phyloP scores from a whole-genome alignment of 1,140 invertebrate genomes.

The Gonatopus flavifemur region DNA sequence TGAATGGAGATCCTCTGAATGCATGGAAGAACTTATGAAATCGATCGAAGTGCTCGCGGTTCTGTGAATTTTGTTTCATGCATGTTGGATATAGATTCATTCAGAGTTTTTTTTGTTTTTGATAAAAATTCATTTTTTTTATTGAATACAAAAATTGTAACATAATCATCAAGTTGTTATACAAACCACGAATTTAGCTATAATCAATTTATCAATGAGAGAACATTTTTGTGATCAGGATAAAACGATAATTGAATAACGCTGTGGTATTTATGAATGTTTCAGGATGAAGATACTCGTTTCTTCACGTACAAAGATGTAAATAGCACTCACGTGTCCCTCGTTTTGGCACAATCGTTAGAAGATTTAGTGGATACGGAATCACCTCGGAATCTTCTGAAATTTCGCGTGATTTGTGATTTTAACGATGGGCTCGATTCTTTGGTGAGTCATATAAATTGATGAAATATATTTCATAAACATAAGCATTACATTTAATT shows the following conservation, averaged over 20 bases:
- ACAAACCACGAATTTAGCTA: too few species aligned
- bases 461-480: too few species aligned
- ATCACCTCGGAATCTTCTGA: conserved; percentile 77
- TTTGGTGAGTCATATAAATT: conserved; percentile 39
- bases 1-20: too few species aligned
- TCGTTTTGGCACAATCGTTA: conserved; percentile 72
- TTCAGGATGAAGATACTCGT: conserved; percentile 66
- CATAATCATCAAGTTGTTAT: too few species aligned
- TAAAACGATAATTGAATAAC: not conserved
- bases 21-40: too few species aligned
- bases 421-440: conserved; percentile 49
- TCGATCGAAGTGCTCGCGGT: too few species aligned
- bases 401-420: conserved; percentile 72
- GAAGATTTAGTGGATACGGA: conserved; percentile 80
- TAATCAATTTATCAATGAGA: too few species aligned
- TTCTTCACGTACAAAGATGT: conserved; percentile 72
- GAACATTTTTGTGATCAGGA: too few species aligned
- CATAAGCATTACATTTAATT: too few species aligned
- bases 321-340: conserved; percentile 72
- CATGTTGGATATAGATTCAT: too few species aligned
- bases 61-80: too few species aligned
- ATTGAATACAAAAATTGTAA: not conserved
- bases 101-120: not conserved
- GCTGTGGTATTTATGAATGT: conserved; percentile 24
- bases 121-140: not conserved